Evolutionary conservation across 2,113 vertebrate genomes (phyloP).

Genomic region (Actenoides hombroni): DNA sequence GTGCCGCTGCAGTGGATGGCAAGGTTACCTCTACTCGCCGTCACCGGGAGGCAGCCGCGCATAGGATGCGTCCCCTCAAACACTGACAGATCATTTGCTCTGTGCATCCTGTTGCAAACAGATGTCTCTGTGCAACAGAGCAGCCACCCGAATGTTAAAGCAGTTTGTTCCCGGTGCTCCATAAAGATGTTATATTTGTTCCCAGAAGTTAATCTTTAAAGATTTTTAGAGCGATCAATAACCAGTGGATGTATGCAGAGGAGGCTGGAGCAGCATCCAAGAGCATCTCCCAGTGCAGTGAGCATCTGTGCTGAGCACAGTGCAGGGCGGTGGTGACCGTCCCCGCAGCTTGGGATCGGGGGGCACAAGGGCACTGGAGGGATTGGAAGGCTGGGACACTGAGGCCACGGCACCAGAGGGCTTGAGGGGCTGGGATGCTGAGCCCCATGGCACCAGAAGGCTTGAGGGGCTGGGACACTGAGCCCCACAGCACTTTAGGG

Average conservation of each 20-base stretch:
- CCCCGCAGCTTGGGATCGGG: fast-evolving
- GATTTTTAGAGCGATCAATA: constrained; percentile 60
- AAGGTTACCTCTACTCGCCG: neutral
- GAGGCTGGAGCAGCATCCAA: neutral
- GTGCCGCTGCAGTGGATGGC: neutral
- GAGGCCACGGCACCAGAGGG: neutral
- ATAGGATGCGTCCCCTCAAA: neutral
- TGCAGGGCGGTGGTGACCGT: neutral
- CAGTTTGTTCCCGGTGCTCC: constrained; percentile 22
- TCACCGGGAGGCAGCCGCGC: neutral
- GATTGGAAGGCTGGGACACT: neutral
- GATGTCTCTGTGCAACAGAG: constrained; percentile 29
- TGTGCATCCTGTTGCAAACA: neutral
- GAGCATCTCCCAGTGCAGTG: neutral
- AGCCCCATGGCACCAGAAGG: neutral
- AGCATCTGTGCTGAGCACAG: fast-evolving
- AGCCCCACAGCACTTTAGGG: neutral
- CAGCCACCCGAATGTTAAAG: constrained; percentile 61
- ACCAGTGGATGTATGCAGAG: constrained; percentile 1
- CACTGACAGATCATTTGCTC: constrained; percentile 6
- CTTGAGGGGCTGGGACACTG: neutral
- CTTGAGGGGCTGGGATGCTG: neutral
- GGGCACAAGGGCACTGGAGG: fast-evolving
- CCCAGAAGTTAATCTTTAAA: constrained; percentile 67
- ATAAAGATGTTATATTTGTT: constrained; percentile 57